Conservation (phyloP, 2,113 vertebrate genomes). For the Oplegnathus fasciatus region DNA sequence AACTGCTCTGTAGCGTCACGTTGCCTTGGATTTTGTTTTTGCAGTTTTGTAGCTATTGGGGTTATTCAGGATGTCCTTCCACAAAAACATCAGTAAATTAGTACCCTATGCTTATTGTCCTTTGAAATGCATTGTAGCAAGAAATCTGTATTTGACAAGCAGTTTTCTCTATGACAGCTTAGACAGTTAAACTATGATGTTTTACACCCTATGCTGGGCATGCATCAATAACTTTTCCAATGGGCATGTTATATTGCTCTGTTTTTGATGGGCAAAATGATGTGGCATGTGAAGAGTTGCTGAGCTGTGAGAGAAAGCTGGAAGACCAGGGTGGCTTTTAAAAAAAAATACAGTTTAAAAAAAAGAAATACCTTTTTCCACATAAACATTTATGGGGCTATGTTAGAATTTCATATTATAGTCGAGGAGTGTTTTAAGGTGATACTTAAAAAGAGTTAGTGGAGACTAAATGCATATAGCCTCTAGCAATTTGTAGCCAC, state of each 20-base stretch:
- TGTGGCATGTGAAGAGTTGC: background rate
- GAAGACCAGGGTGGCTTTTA: background rate
- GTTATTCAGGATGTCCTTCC: conserved; percentile 10
- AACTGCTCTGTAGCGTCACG: background rate
- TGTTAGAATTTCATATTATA: background rate
- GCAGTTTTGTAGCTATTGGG: background rate
- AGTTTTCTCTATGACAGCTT: background rate
- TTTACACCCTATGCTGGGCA: background rate
- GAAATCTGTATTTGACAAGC: conserved; percentile 8
- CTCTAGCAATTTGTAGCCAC: conserved; percentile 16
- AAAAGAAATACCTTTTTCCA: background rate
- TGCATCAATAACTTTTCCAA: background rate
- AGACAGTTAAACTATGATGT: conserved; percentile 8
- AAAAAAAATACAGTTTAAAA: background rate
- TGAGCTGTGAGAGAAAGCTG: background rate
- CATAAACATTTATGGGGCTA: background rate
- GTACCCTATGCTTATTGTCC: background rate
- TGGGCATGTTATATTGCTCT: background rate
- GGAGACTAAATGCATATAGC: conserved; percentile 17
- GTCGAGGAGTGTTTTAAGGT: conserved; percentile 4
- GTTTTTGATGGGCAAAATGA: background rate
- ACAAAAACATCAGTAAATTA: background rate
- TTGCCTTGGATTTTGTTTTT: conserved; percentile 4
- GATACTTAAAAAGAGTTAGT: conserved; percentile 2
- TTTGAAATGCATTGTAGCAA: background rate